A percentile compares a stretch with the other conserved stretches of the same genome.
These are phyloP conservation scores for Sclerodermus sp. DNA, from an alignment of 2,888 invertebrate genomes.

Conservation along the genomic window DNA sequence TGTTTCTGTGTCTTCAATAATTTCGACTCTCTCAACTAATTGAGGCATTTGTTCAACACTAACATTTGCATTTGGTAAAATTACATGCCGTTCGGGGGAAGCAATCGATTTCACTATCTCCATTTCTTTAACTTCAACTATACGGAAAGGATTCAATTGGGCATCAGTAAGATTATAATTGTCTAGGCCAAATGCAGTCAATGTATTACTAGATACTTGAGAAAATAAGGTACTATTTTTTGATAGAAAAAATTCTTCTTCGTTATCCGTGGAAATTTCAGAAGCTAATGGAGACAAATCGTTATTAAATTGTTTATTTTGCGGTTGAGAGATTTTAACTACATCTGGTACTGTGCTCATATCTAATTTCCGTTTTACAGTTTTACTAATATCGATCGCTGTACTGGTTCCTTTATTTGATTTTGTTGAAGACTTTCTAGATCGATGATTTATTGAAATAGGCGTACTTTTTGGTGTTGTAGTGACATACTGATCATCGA, in stretches of 20 bases:
- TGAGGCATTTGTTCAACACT: slow-evolving; percentile 50
- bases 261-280: slow-evolving; percentile 26
- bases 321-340: slow-evolving; percentile 47
- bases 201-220: slow-evolving; percentile 65
- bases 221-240: slow-evolving; percentile 72
- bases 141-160: slow-evolving; percentile 59
- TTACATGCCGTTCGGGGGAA: slow-evolving; percentile 55
- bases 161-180: slow-evolving; percentile 14
- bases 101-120: slow-evolving; percentile 71
- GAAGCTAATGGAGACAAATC: slow-evolving; percentile 29
- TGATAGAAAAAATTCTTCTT: slow-evolving; percentile 59
- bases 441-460: slow-evolving; percentile 33
- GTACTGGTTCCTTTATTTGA: slow-evolving; percentile 57
- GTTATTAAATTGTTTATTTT: slow-evolving; percentile 23
- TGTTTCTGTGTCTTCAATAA: slow-evolving; percentile 57
- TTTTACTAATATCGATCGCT: slow-evolving; percentile 66
- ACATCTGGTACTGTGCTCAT: slow-evolving; percentile 58
- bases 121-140: slow-evolving; percentile 71
- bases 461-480: slow-evolving; percentile 39
- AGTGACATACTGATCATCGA: slow-evolving; percentile 40
- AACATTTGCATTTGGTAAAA: slow-evolving; percentile 48
- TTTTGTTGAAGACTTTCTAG: slow-evolving; percentile 41
- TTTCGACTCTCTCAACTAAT: slow-evolving; percentile 59
- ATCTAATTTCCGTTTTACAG: slow-evolving; percentile 65
- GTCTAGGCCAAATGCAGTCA: slow-evolving; percentile 31